phyloP scores from a whole-genome alignment of 2,888 invertebrate genomes.

The Pegoplata infirma region DNA sequence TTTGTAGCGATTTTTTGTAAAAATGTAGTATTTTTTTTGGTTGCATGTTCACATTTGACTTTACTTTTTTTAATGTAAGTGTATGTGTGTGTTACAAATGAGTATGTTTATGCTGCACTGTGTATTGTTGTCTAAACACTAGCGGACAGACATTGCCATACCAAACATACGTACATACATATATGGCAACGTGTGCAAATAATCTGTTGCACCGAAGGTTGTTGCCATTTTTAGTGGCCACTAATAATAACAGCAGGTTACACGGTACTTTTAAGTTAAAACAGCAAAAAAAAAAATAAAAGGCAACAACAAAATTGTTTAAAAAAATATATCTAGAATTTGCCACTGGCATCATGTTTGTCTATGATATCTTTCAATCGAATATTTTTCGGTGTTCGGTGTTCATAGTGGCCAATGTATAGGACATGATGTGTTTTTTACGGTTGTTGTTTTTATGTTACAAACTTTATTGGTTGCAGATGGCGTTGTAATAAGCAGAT shows the following conservation, averaged over 20 bases:
- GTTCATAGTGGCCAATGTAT: neutral
- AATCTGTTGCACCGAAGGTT: slow-evolving; percentile 53
- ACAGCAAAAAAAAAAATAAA: slow-evolving; percentile 12
- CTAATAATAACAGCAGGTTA: slow-evolving; percentile 58
- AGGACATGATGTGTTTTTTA: slow-evolving; percentile 30
- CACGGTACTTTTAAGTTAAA: slow-evolving; percentile 37
- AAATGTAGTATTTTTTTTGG: neutral
- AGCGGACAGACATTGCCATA: too few relatives aligned
- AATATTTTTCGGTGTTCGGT: slow-evolving; percentile 29
- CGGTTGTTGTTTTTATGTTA: slow-evolving; percentile 18
- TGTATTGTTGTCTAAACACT: neutral
- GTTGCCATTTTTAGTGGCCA: slow-evolving; percentile 54
- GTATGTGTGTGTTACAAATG: slow-evolving; percentile 1
- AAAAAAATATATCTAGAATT: too few relatives aligned
- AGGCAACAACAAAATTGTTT: too few relatives aligned
- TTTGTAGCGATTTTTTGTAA: slow-evolving; percentile 1
- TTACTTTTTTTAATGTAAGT: too few relatives aligned
- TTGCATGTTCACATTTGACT: slow-evolving; percentile 25
- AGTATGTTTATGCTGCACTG: slow-evolving; percentile 5
- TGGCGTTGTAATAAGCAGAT: slow-evolving; percentile 53
- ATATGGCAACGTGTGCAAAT: slow-evolving; percentile 38
- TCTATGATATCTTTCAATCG: slow-evolving; percentile 52
- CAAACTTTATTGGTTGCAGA: slow-evolving; percentile 52
- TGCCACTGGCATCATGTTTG: slow-evolving; percentile 51
- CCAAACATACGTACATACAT: neutral